These are phyloP conservation scores for Microctonus brassicae DNA, from an alignment of 2,888 invertebrate species.

Conservation along the genomic window DNA sequence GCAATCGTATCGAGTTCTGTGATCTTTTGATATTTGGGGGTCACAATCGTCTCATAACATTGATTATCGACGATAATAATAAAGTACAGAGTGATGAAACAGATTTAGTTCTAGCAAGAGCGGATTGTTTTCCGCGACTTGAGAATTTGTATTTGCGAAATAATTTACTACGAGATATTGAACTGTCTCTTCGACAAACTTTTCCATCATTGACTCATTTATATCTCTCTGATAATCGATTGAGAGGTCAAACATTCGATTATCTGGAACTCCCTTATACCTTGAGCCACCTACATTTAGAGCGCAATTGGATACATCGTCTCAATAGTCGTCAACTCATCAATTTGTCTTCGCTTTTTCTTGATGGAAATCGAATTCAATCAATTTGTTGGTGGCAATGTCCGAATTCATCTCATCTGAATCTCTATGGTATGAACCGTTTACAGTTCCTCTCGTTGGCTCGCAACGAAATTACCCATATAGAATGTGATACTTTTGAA, in stretches of 20 bases:
- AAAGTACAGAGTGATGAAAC: constrained; percentile 40
- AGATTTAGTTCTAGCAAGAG: constrained; percentile 22
- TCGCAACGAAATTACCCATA: constrained; percentile 48
- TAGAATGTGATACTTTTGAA: constrained; percentile 52
- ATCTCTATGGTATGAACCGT: constrained; percentile 48
- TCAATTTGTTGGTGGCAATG: constrained; percentile 52
- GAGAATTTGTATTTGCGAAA: constrained; percentile 55
- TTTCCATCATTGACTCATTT: constrained; percentile 57
- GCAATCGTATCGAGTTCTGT: constrained; percentile 56
- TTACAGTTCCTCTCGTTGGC: constrained; percentile 52
- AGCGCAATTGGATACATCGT: constrained; percentile 50
- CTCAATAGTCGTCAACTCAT: constrained; percentile 47
- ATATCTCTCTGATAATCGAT: constrained; percentile 55
- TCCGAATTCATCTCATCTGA: constrained; percentile 42
- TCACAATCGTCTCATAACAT: constrained; percentile 46
- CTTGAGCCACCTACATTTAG: constrained; percentile 54
- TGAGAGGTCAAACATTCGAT: constrained; percentile 48
- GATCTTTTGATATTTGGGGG: constrained; percentile 53
- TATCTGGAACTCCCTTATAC: constrained; percentile 50
- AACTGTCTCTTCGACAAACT: constrained; percentile 45
- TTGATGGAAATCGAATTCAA: constrained; percentile 54
- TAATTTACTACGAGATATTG: constrained; percentile 48
- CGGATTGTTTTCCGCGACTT: constrained; percentile 52
- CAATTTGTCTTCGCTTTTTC: constrained; percentile 48
- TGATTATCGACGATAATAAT: constrained; percentile 56